Conservation (phyloP, 1,140 invertebrate species). For the Panagrolaimus sp. region DNA sequence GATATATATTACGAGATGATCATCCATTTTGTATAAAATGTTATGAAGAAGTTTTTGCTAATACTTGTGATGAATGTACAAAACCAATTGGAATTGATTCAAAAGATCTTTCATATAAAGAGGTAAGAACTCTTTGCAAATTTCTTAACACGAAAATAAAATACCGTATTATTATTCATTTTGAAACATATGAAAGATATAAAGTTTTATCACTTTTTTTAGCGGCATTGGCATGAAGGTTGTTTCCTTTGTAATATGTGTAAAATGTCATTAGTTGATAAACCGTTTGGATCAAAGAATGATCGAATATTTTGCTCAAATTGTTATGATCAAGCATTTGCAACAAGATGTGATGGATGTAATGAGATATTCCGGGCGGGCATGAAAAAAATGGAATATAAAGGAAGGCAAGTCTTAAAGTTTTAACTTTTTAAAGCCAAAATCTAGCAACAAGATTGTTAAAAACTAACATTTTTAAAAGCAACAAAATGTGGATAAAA, state of each 20-base stretch:
- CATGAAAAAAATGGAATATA: slow-evolving; percentile 99
- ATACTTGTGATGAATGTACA: slow-evolving; percentile 94
- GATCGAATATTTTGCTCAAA: slow-evolving; percentile 95
- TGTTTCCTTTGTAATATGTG: slow-evolving; percentile 98
- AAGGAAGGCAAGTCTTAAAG: slow-evolving; percentile 68
- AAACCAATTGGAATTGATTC: slow-evolving; percentile 98
- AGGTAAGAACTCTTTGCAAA: slow-evolving; percentile 65
- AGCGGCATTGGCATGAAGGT: slow-evolving; percentile 58
- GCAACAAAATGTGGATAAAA: too few species aligned
- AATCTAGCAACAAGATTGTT: too few species aligned
- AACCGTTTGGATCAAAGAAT: slow-evolving; percentile 93
- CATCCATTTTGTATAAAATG: slow-evolving; percentile 99
- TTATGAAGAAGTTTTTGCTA: slow-evolving; percentile 96
- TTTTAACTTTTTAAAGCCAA: too few species aligned
- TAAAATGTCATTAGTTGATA: slow-evolving; percentile 91
- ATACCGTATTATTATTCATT: too few species aligned
- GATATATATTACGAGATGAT: slow-evolving; percentile 90
- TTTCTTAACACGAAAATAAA: too few species aligned
- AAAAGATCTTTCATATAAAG: slow-evolving; percentile 99
- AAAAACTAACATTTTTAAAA: too few species aligned
- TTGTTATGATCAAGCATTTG: slow-evolving; percentile 97
- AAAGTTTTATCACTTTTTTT: too few species aligned
- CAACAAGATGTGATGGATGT: slow-evolving; percentile 95
- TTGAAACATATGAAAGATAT: too few species aligned
- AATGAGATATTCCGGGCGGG: slow-evolving; percentile 95